These are phyloP conservation scores for Zeus faber DNA, from an alignment of 2,113 vertebrate genomes.

Conservation along the genomic window DNA sequence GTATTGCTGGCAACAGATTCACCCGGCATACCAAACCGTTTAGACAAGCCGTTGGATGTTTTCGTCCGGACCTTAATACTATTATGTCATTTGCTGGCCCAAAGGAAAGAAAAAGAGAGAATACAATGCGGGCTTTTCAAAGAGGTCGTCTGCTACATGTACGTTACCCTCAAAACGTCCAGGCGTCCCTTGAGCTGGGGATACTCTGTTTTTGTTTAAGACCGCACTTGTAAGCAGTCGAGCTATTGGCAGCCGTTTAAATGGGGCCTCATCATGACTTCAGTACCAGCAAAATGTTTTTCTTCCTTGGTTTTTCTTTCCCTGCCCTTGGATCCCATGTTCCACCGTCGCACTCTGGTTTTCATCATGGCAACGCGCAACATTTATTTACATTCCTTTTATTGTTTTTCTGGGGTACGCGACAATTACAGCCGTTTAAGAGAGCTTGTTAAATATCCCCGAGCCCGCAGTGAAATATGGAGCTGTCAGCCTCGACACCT, in stretches of 20 bases:
- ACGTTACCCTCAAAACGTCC: neutral
- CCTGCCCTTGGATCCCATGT: neutral
- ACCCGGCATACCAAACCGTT: too few species aligned
- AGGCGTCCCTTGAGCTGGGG: neutral
- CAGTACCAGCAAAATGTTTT: slow-evolving; percentile 5
- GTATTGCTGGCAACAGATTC: too few species aligned
- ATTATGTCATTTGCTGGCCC: too few species aligned
- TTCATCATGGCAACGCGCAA: slow-evolving; percentile 24
- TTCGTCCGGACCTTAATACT: too few species aligned
- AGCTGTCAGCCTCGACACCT: slow-evolving; percentile 23
- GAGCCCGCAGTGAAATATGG: slow-evolving; percentile 16
- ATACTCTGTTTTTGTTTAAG: slow-evolving; percentile 17
- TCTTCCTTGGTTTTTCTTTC: slow-evolving; percentile 6
- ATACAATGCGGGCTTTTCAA: neutral
- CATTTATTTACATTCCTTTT: slow-evolving; percentile 24
- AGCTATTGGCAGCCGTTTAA: slow-evolving; percentile 1
- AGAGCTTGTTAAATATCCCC: slow-evolving; percentile 2
- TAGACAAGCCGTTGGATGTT: too few species aligned
- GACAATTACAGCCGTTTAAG: slow-evolving; percentile 29
- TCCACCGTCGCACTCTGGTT: slow-evolving; percentile 28
- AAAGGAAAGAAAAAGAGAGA: too few species aligned
- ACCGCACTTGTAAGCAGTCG: slow-evolving; percentile 26
- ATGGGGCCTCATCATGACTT: slow-evolving; percentile 3
- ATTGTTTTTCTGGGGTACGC: slow-evolving; percentile 16
- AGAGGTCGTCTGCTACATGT: neutral